Percentiles rank a stretch among this genome's conserved stretches.
These are phyloP conservation scores for Pseudeuparius sepicola DNA, from an alignment of 2,888 invertebrate species.

Conservation along the genomic window DNA sequence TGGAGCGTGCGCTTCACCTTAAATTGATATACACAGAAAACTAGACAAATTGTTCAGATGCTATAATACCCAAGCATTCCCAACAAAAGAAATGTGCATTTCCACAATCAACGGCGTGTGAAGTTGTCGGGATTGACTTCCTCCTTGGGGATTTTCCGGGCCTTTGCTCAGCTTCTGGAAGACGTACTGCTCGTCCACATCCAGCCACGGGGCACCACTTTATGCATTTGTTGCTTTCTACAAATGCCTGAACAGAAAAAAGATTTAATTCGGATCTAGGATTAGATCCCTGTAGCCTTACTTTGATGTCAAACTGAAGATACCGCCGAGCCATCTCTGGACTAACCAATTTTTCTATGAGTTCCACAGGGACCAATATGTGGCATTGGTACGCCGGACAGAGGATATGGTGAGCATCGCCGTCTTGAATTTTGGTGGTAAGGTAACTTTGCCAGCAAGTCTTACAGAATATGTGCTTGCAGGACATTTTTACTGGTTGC, in stretches of 20 bases:
- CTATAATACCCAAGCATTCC: slow-evolving; percentile 45
- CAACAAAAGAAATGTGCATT: slow-evolving; percentile 61
- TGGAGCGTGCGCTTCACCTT: slow-evolving; percentile 55
- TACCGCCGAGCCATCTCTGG: slow-evolving; percentile 55
- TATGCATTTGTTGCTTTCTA: slow-evolving; percentile 57
- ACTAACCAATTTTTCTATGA: slow-evolving; percentile 56
- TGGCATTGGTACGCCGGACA: slow-evolving; percentile 57
- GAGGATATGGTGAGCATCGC: slow-evolving; percentile 53
- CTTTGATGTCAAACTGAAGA: slow-evolving; percentile 59
- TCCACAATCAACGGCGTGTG: slow-evolving; percentile 60
- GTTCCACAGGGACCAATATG: slow-evolving; percentile 53
- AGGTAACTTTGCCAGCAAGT: slow-evolving; percentile 57
- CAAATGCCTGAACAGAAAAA: slow-evolving; percentile 48
- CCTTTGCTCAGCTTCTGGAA: slow-evolving; percentile 47
- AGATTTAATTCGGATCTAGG: too few relatives aligned
- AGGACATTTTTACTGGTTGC: slow-evolving; percentile 47
- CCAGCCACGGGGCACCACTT: slow-evolving; percentile 63
- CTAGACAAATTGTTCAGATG: too few relatives aligned
- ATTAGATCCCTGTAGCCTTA: too few relatives aligned
- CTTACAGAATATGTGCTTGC: slow-evolving; percentile 54
- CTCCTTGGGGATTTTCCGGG: slow-evolving; percentile 26
- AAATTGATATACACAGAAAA: slow-evolving; percentile 9
- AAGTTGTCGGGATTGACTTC: slow-evolving; percentile 37
- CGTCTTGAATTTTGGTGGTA: slow-evolving; percentile 54
- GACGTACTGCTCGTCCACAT: slow-evolving; percentile 53